phyloP scores from a whole-genome alignment of 1,140 invertebrate genomes.

The Meloidogyne chitwoodi region DNA sequence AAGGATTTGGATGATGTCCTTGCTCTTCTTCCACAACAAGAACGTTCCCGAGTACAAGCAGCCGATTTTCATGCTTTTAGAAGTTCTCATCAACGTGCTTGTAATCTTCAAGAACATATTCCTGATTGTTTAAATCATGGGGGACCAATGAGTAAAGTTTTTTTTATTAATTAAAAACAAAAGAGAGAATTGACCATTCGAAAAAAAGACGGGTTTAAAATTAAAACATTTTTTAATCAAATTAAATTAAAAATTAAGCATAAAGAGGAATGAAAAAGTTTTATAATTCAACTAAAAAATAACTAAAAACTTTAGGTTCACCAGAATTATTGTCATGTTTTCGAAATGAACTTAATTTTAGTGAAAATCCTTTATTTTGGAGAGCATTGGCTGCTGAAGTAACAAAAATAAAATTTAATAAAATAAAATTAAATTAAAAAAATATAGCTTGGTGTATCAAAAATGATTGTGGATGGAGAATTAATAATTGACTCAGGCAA shows the following conservation, averaged over 20 bases:
- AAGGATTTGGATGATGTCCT: conserved; percentile 50
- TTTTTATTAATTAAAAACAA: no score
- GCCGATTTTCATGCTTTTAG: background rate
- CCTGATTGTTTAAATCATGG: conserved; percentile 47
- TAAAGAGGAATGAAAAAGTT: no score
- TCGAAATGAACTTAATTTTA: conserved; percentile 55
- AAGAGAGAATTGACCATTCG: no score
- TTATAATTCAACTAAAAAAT: no score
- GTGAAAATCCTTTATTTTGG: conserved; percentile 49
- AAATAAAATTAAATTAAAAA: background rate
- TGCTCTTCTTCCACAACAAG: conserved; percentile 36
- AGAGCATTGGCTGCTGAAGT: conserved; percentile 53
- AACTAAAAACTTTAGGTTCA: no score
- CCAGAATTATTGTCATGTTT: conserved; percentile 50
- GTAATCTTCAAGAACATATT: conserved; percentile 52
- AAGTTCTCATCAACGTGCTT: conserved; percentile 28
- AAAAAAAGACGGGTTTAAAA: no score
- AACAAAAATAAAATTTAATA: background rate
- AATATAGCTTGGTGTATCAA: conserved; percentile 56
- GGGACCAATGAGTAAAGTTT: conserved; percentile 47
- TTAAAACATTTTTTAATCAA: no score
- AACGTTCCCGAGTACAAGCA: conserved; percentile 17
- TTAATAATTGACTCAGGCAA: conserved; percentile 44
- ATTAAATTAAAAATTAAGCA: no score
- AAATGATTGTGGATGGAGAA: conserved; percentile 58